These are phyloP conservation scores for Trachemys scripta DNA, from an alignment of 2,113 vertebrate genomes.

Conservation along the genomic window DNA sequence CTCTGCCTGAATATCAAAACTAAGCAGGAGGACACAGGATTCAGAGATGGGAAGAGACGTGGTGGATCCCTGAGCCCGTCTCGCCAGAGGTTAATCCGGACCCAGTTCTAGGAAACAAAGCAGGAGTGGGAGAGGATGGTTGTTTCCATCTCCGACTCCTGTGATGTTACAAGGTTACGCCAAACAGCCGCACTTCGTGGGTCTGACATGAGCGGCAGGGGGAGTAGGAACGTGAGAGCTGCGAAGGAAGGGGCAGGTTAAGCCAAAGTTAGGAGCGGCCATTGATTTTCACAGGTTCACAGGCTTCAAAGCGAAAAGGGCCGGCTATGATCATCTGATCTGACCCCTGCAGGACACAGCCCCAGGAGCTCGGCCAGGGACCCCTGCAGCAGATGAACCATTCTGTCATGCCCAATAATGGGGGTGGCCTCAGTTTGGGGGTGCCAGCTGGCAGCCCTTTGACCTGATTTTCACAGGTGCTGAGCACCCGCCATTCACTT, in stretches of 20 bases:
- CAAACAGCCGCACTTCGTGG: fast-evolving
- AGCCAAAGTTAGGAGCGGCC: fast-evolving
- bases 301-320: not conserved
- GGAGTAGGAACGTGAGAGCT: not conserved
- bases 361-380: not conserved
- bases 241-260: not conserved
- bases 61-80: not conserved
- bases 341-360: not conserved
- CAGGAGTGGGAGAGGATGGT: fast-evolving
- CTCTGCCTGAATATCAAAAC: not conserved
- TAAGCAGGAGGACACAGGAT: not conserved
- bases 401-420: not conserved
- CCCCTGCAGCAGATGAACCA: not conserved
- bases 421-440: not conserved
- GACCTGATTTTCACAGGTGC: not conserved
- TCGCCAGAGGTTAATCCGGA: not conserved
- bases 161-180: not conserved
- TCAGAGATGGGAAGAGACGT: not conserved
- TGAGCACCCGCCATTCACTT: not conserved
- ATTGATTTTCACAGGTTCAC: not conserved
- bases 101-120: fast-evolving
- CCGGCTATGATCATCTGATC: not conserved
- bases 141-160: fast-evolving
- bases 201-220: fast-evolving
- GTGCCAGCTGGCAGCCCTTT: not conserved